Base-by-base conservation (phyloP, 1,140 invertebrate species). In the Glomeris maerens region DNA sequence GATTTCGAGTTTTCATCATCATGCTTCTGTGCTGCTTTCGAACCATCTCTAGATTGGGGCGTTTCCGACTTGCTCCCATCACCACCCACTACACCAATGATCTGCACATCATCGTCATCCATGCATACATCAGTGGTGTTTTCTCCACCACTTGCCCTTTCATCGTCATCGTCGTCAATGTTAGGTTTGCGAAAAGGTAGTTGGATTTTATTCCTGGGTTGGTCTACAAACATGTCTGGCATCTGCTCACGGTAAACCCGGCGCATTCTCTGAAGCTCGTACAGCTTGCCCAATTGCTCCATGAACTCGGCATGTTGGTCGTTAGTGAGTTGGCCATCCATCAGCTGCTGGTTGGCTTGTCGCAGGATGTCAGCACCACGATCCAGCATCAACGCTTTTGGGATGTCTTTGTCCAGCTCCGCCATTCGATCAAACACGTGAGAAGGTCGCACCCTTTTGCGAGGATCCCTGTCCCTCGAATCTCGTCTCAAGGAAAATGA, bases 311-410 rank as follows among this genome's bases (percentile, higher is more conserved):
- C 81, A 60, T 88, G 86, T 58, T 89, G 79, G 7, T 78, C 76
- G 57, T 80, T 79, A 27, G 80, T 79, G 27, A 94, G 77, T 14
- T 75, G 73, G 1, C 86, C 86, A 41, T 77, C 75, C 40, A 78
- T 78, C 39, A 79, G 69, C 56, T 89, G 78, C 58, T 86, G 82
- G 41, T 88, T 81, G 1, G 86, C 87, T 60, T 87, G 78, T 23
- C 76, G 78, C 59, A 92, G 78, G 31, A 91, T 87, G 5, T 50
- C 49, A 3, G 40, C 4, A 22, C 36, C 41, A 31, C 22, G 27
- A 47, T 50, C 25, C 4, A 50, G 23, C 49, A 45, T 5, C 22
- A 52, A 31, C 3, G 40, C 42, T 5, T 40, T 25, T 10, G 40
- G 44, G 5, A 49, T 52, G 3, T 42, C 10, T n/a, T 17, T 14